phyloP scores from a whole-genome alignment of 2,113 vertebrate genomes.

The Kryptolebias marmoratus region DNA sequence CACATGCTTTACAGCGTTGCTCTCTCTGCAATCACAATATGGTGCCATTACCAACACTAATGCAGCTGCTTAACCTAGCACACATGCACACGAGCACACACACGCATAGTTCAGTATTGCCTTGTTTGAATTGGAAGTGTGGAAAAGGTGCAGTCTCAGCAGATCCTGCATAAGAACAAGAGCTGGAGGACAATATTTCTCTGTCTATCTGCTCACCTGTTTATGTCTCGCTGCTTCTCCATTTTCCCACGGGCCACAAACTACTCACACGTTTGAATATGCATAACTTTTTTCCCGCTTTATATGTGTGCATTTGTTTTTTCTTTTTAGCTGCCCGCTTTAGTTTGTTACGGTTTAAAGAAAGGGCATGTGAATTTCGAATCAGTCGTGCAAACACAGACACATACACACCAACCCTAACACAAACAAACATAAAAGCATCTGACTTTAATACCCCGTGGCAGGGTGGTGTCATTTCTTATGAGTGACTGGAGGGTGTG shows the following conservation, averaged over 20 bases:
- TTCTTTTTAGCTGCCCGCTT: conserved; percentile 16
- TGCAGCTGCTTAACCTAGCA: conserved; percentile 36
- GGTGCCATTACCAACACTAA: conserved; percentile 30
- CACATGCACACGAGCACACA: neutral
- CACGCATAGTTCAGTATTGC: conserved; percentile 15
- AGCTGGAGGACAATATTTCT: conserved; percentile 32
- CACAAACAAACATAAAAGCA: conserved; percentile 33
- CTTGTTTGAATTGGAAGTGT: conserved; percentile 17
- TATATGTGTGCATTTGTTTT: conserved; percentile 4
- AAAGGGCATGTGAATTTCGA: conserved; percentile 48
- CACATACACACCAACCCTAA: conserved; percentile 7
- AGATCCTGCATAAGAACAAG: conserved; percentile 51
- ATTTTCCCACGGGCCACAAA: conserved; percentile 13
- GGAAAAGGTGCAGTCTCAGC: conserved; percentile 52
- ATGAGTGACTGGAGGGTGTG: conserved; percentile 40
- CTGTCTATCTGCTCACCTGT: conserved; percentile 3
- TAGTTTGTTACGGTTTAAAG: conserved; percentile 39
- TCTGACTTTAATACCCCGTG: conserved; percentile 36
- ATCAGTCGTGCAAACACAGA: conserved; percentile 24
- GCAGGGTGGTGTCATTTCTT: conserved; percentile 48
- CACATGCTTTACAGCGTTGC: conserved; percentile 29
- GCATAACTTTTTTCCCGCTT: conserved; percentile 4
- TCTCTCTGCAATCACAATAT: conserved; percentile 32
- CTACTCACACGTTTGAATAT: conserved; percentile 19
- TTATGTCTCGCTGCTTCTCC: neutral